phyloP scores from a whole-genome alignment of 1,140 invertebrate genomes.

The Zelostemma sp. region DNA sequence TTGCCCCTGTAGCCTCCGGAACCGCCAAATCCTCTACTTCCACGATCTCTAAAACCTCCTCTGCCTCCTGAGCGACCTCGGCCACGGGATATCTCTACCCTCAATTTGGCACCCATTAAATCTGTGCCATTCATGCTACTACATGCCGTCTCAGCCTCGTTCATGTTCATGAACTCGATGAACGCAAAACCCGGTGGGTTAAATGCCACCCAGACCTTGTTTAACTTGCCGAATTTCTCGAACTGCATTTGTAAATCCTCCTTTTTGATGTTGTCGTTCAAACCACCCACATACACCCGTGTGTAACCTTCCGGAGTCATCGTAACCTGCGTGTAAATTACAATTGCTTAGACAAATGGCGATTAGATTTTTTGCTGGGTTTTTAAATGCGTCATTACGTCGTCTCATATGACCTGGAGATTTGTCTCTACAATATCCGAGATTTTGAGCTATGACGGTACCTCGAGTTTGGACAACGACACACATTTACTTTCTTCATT shows the following conservation, averaged over 20 bases:
- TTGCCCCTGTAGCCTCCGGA: slow-evolving; percentile 62
- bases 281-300: slow-evolving; percentile 87
- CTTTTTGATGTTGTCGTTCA: slow-evolving; percentile 86
- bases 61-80: slow-evolving; percentile 71
- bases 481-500: no score
- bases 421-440: slow-evolving; percentile 31
- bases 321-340: slow-evolving; percentile 48
- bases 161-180: slow-evolving; percentile 96
- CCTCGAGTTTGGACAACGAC: no score
- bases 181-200: slow-evolving; percentile 98
- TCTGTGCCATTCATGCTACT: slow-evolving; percentile 91
- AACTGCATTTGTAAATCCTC: slow-evolving; percentile 89
- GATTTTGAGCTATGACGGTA: no score
- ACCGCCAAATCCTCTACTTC: slow-evolving; percentile 43
- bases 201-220: slow-evolving; percentile 95
- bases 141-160: slow-evolving; percentile 95
- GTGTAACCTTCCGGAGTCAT: slow-evolving; percentile 71
- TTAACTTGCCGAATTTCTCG: slow-evolving; percentile 91
- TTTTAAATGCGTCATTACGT: slow-evolving; percentile 1
- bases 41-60: slow-evolving; percentile 71
- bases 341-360: slow-evolving; percentile 32
- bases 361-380: slow-evolving; percentile 8
- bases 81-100: slow-evolving; percentile 86
- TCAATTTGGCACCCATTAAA: slow-evolving; percentile 82
- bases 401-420: neutral